Base-by-base conservation (phyloP, 2,797 vertebrate species). In the Echeneis naucrates region DNA sequence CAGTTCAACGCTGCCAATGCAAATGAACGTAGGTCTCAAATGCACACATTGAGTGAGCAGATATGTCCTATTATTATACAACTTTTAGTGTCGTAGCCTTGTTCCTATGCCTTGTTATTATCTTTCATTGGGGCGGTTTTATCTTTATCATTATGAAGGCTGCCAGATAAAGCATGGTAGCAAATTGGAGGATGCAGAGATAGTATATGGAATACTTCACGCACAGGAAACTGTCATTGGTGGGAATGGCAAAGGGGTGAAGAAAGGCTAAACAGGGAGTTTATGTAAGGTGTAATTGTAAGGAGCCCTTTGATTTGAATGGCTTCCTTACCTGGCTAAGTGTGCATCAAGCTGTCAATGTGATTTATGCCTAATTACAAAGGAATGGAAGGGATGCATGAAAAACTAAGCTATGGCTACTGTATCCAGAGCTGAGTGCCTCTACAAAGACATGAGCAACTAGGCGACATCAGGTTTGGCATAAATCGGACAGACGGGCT, bases 151-250 rank as follows among this genome's bases (percentile, higher is more conserved):
- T 51, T 37, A 52, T 85, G 75, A 81, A 77, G 73, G 72, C 70
- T 84, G 68, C 75, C 85, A 78, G 77, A 83, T 81, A 75, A 61
- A 75, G 62, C 58, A 44, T 71, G 55, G 81, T 71, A 63, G 73
- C 52, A 84, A 87, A 78, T 60, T 69, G 77, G 77, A 73, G 84
- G 77, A 86, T 72, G 61, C 51, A 63, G 56, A 75, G 75, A 87
- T 81, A 86, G 84, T 91, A 94, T 90, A 94, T 93, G 92, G 92
- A 92, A 82, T 74, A 37, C 70, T 78, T 90, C 82, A 55, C 89
- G 89, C 65, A 78, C 77, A 63, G 83, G 74, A 87, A 88, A 52
- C 83, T 83, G 85, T 74, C 86, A 81, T 48, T 73, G 72, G 76
- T 72, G 81, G 74, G 83, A 87, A 69, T 72, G 82, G 82, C 77